Conservation (phyloP, 2,797 vertebrate genomes). For the Halcyon smyrnensis region DNA sequence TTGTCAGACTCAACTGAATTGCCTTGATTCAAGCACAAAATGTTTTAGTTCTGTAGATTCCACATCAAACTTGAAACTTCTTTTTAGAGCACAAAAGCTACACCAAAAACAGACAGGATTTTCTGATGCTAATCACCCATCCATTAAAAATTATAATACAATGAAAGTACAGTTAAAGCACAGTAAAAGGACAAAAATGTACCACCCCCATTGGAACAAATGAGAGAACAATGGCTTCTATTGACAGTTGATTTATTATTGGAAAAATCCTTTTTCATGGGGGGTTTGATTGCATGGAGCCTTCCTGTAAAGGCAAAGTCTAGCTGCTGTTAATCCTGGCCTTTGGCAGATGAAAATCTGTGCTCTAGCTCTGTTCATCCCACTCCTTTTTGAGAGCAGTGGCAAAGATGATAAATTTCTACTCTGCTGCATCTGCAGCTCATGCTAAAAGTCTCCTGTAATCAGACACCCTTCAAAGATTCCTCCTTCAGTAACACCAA, state of each 20-base stretch:
- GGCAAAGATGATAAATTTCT: background rate
- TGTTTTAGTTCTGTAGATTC: background rate
- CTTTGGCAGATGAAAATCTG: background rate
- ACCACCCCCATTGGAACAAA: background rate
- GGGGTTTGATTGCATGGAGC: background rate
- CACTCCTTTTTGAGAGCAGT: background rate
- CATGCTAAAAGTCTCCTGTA: background rate
- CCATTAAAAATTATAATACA: background rate
- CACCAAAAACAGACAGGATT: background rate
- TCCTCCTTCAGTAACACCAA: background rate
- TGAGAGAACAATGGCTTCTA: background rate
- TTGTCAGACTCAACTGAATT: background rate
- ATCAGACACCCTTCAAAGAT: background rate
- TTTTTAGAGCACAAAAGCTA: background rate
- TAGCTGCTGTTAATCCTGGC: background rate
- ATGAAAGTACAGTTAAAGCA: background rate
- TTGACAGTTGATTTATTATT: slow-evolving; percentile 1
- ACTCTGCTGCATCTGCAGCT: background rate
- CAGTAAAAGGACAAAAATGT: background rate
- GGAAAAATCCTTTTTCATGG: background rate
- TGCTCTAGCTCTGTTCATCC: background rate
- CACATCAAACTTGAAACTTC: background rate
- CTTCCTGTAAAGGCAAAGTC: background rate
- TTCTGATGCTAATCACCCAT: background rate
- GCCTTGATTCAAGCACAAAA: slow-evolving; percentile 3